Percentiles rank a stretch among this genome's conserved stretches.
Conservation (phyloP, 64 coral and sea anemone species). For the Montipora sp. region DNA sequence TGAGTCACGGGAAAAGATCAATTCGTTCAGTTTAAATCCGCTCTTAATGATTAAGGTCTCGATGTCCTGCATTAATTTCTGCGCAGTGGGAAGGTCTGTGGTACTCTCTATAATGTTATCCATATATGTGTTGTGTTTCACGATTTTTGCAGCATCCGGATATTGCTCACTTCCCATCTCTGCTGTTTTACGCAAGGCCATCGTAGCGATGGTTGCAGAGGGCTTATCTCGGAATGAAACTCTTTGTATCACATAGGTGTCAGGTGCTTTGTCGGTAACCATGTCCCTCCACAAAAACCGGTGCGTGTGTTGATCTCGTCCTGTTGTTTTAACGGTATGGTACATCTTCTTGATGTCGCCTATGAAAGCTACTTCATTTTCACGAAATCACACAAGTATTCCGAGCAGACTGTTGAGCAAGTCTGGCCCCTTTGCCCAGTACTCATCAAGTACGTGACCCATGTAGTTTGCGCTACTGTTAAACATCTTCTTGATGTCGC, state of each 20-base stretch:
- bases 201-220: slow-evolving; percentile 50
- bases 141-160: slow-evolving; percentile 12
- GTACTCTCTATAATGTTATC: slow-evolving; percentile 8
- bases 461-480: too few species aligned
- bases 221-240: slow-evolving; percentile 55
- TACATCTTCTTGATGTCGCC: too few species aligned
- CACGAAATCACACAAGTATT: too few species aligned
- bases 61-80: slow-evolving; percentile 4
- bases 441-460: too few species aligned
- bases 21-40: slow-evolving; percentile 61
- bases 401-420: too few species aligned
- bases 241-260: slow-evolving; percentile 53
- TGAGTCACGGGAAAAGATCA: slow-evolving; percentile 44
- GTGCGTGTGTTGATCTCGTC: too few species aligned
- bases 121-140: slow-evolving; percentile 16
- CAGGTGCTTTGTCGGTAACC: slow-evolving; percentile 5
- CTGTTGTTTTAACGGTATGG: too few species aligned
- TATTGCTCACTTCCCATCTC: slow-evolving; percentile 10
- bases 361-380: too few species aligned
- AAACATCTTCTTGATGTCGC: too few species aligned
- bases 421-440: too few species aligned
- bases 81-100: neutral
- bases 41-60: slow-evolving; percentile 24
- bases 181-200: slow-evolving; percentile 39
- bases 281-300: too few species aligned